Evolutionary conservation across 1,140 invertebrate genomes (phyloP).

Genomic region (Cyclargus thomasi): DNA sequence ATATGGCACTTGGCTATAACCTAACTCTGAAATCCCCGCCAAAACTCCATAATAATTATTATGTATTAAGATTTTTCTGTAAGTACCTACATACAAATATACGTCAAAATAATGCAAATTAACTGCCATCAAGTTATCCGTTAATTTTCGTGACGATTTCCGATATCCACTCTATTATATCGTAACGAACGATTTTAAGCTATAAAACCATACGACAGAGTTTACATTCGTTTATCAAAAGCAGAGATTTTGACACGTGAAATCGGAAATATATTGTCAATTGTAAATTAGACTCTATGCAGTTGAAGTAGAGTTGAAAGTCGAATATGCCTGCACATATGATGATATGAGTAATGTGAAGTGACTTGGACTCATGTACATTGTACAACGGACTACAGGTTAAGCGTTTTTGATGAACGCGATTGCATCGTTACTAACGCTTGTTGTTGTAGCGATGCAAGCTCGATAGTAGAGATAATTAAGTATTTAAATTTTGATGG

Average conservation of each 20-base stretch:
- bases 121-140: background rate
- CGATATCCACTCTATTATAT: background rate
- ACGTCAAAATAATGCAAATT: background rate
- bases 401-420: no score
- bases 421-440: no score
- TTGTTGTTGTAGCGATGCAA: no score
- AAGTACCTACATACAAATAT: constrained; percentile 12
- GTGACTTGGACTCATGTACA: no score
- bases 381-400: no score
- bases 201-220: background rate
- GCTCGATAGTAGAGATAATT: no score
- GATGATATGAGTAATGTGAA: background rate
- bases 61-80: no score
- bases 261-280: background rate
- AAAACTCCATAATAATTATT: no score
- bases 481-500: no score
- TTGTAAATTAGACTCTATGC: background rate
- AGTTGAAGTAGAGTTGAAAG: background rate
- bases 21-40: no score
- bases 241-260: background rate
- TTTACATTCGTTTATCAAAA: background rate
- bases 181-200: background rate
- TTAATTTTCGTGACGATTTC: background rate
- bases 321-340: background rate
- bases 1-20: no score